phyloP scores from a whole-genome alignment of 2,888 invertebrate species.

The Apodemia duryi region DNA sequence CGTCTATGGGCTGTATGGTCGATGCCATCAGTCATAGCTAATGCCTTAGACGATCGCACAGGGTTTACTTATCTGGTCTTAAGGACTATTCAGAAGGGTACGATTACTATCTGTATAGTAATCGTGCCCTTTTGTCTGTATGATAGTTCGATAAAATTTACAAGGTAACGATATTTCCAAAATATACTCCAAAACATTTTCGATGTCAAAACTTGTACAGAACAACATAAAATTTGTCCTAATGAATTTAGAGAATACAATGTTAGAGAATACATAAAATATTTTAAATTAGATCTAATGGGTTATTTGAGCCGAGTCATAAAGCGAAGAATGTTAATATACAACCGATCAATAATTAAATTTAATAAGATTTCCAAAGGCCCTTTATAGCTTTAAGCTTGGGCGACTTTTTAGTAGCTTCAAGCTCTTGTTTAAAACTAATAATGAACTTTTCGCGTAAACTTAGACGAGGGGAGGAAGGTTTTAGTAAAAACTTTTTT shows the following conservation, averaged over 20 bases:
- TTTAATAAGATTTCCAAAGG: constrained; percentile 72
- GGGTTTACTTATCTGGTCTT: too few relatives aligned
- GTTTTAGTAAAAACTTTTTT: constrained; percentile 68
- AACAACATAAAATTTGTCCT: not conserved
- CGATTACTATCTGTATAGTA: too few relatives aligned
- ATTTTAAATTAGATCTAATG: not conserved
- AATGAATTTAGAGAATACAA: not conserved
- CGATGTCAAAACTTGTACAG: not conserved
- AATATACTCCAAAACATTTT: not conserved
- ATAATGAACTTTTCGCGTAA: constrained; percentile 69
- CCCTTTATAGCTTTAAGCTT: constrained; percentile 73
- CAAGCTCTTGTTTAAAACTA: constrained; percentile 70
- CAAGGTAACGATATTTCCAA: not conserved
- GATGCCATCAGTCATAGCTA: too few relatives aligned
- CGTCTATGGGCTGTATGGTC: too few relatives aligned
- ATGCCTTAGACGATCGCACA: too few relatives aligned
- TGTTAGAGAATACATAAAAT: not conserved
- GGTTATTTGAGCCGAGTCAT: not conserved
- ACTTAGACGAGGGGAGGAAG: constrained; percentile 64
- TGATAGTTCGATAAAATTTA: not conserved
- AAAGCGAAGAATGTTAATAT: not conserved
- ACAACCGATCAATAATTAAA: constrained; percentile 14
- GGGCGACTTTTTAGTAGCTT: constrained; percentile 66
- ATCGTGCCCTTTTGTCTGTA: not conserved
- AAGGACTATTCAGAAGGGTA: too few relatives aligned